Percentiles rank a stretch among this genome's conserved stretches.
These are phyloP conservation scores for Caenorhabditis wallacei DNA, from an alignment of 2,888 invertebrate genomes.

Conservation along the genomic window DNA sequence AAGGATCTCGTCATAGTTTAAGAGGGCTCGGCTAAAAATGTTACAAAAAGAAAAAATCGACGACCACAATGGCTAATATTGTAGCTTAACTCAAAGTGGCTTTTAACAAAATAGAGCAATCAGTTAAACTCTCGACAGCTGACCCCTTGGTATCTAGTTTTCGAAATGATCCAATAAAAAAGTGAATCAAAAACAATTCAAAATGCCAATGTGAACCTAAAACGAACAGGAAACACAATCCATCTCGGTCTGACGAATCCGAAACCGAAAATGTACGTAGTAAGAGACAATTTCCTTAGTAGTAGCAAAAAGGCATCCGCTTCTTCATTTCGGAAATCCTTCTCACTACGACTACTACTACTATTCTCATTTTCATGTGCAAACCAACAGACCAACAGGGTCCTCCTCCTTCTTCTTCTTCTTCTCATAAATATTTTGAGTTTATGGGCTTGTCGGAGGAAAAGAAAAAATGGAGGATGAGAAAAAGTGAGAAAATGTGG, in stretches of 20 bases:
- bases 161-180: constrained; percentile 29
- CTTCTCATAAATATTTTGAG: constrained; percentile 62
- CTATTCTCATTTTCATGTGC: constrained; percentile 34
- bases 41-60: too few relatives aligned
- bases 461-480: constrained; percentile 3
- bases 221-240: constrained; percentile 48
- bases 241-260: constrained; percentile 13
- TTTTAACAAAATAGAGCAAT: neutral
- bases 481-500: neutral
- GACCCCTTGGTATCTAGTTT: constrained; percentile 20
- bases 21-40: neutral
- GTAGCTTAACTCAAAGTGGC: too few relatives aligned
- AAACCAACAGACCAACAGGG: neutral
- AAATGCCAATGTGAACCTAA: neutral
- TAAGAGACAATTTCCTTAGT: constrained; percentile 37
- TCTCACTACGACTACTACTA: constrained; percentile 25
- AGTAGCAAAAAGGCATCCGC: neutral
- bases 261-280: neutral
- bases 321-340: neutral
- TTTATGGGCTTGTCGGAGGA: constrained; percentile 40
- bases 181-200: neutral
- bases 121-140: too few relatives aligned
- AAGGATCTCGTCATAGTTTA: neutral
- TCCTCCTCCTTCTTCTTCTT: neutral
- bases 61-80: too few relatives aligned